Conservation (phyloP, 2,113 vertebrate species). For the Coptodon bakossiorum region DNA sequence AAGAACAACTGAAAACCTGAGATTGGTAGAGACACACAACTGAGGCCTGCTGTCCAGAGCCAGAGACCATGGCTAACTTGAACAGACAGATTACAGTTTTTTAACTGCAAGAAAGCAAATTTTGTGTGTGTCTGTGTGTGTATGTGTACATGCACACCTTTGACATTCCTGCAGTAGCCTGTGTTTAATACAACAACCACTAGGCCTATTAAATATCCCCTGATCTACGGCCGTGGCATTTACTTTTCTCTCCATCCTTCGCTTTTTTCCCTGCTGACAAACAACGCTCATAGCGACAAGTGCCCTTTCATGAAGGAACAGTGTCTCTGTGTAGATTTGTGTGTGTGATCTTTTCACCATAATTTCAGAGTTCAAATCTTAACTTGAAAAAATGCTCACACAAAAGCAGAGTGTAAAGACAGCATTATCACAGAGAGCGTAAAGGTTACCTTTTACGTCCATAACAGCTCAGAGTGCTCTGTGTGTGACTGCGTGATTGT, state of each 20-base stretch:
- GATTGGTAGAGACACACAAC: conserved; percentile 10
- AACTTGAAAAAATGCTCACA: conserved; percentile 8
- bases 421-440: conserved; percentile 13
- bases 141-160: not conserved
- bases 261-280: conserved; percentile 12
- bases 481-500: not conserved
- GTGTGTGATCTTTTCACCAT: not conserved
- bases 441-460: not conserved
- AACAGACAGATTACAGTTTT: conserved; percentile 28
- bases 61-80: conserved; percentile 1
- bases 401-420: conserved; percentile 38
- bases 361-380: not conserved
- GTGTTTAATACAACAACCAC: conserved; percentile 26
- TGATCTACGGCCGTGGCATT: conserved; percentile 51
- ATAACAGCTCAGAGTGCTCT: not conserved
- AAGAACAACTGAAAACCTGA: not conserved
- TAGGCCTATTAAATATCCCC: conserved; percentile 29
- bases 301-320: conserved; percentile 30
- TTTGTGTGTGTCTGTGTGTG: not conserved
- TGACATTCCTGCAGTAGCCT: conserved; percentile 25
- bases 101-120: not conserved
- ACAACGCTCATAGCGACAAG: conserved; percentile 1
- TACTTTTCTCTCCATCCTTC: conserved; percentile 6
- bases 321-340: not conserved
- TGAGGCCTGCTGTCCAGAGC: not conserved